Conservation (phyloP, 2,888 invertebrate genomes). For the Platerodrilus igneus region DNA sequence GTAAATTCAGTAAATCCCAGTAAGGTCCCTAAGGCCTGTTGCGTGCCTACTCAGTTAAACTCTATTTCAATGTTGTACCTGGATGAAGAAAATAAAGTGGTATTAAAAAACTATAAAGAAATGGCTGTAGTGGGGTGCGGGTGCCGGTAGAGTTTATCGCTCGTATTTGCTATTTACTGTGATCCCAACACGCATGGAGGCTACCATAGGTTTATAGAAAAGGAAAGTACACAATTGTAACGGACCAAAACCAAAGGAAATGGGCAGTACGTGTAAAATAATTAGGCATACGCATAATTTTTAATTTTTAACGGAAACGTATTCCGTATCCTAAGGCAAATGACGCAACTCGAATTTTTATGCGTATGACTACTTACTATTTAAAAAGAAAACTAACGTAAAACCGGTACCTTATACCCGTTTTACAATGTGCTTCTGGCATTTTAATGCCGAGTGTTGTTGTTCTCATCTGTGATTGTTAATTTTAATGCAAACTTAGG, state of each 20-base stretch:
- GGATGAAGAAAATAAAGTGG: constrained; percentile 92
- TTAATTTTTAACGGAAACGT: too few species aligned
- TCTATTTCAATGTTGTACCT: constrained; percentile 95
- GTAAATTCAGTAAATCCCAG: constrained; percentile 90
- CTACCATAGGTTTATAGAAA: constrained; percentile 21
- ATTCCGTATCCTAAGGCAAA: too few species aligned
- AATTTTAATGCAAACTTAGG: constrained; percentile 31
- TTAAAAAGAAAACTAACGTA: constrained; percentile 19
- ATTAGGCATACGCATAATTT: too few species aligned
- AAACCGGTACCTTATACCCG: constrained; percentile 18
- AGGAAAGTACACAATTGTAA: constrained; percentile 11
- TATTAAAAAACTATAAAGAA: constrained; percentile 97
- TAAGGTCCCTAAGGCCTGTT: constrained; percentile 90
- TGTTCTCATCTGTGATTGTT: constrained; percentile 30
- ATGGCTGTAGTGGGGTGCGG: constrained; percentile 99
- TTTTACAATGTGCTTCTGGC: constrained; percentile 22
- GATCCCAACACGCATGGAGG: constrained; percentile 26
- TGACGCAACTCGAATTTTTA: too few species aligned
- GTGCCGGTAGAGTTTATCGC: constrained; percentile 66
- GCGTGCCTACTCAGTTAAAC: constrained; percentile 92
- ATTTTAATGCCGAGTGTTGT: constrained; percentile 21
- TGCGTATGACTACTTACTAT: too few species aligned
- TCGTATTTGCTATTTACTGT: constrained; percentile 19
- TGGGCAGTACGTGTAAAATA: constrained; percentile 15
- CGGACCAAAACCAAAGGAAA: constrained; percentile 13